Conservation (phyloP, 30 jellyfish, hydroid and myxozoan genomes). For the Hydractinia symbiolongicarpus region DNA sequence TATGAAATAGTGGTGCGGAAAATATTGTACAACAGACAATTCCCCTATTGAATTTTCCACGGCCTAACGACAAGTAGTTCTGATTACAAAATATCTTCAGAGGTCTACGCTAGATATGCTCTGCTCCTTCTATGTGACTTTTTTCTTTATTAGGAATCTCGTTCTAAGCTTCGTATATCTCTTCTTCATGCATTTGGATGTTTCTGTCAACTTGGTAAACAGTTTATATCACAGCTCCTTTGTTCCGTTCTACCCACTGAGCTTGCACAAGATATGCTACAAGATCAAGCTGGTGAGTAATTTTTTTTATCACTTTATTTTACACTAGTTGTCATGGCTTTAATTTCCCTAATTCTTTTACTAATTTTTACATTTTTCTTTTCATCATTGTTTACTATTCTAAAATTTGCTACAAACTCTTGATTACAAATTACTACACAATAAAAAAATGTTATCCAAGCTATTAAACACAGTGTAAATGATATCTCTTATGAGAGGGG, state of each 20-base stretch:
- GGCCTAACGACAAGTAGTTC: no score
- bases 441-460: no score
- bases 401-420: no score
- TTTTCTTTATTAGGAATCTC: conserved; percentile 57
- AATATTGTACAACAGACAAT: no score
- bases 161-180: conserved; percentile 50
- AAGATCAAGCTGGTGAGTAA: conserved; percentile 5
- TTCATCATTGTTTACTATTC: neutral
- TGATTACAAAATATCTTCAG: no score
- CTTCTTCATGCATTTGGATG: conserved; percentile 69
- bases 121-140: neutral
- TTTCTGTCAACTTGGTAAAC: conserved; percentile 60
- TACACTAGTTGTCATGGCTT: neutral
- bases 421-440: no score
- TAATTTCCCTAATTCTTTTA: no score
- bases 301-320: neutral
- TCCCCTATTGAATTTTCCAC: no score
- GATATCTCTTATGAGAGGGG: no score
- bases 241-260: conserved; percentile 82
- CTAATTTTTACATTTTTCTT: neutral
- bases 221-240: conserved; percentile 50
- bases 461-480: no score
- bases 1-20: no score
- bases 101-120: neutral
- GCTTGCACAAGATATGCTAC: conserved; percentile 56